phyloP scores from a whole-genome alignment of 1,140 invertebrate genomes.

The Calosoma granatense region DNA sequence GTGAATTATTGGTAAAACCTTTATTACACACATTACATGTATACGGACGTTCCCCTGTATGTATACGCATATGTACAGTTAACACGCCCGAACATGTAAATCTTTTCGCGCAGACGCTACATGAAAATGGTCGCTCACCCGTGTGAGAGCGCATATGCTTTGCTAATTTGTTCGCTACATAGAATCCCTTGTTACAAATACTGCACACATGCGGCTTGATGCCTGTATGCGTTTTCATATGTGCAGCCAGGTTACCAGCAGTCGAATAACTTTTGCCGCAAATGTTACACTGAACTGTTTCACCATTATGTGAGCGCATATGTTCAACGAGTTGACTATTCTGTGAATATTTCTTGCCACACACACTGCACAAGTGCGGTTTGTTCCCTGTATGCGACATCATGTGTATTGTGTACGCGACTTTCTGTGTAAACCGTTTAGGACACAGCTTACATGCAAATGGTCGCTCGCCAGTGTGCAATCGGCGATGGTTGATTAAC shows the following conservation, averaged over 20 bases:
- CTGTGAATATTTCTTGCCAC: conserved; percentile 10
- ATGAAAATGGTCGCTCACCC: conserved; percentile 37
- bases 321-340: conserved; percentile 3
- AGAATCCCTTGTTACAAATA: conserved; percentile 29
- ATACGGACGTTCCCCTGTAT: conserved; percentile 40
- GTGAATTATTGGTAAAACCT: conserved; percentile 16
- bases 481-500: conserved; percentile 37
- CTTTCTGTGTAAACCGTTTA: conserved; percentile 8
- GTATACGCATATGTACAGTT: conserved; percentile 36
- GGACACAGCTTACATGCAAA: conserved; percentile 5
- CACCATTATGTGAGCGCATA: background rate
- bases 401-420: conserved; percentile 1
- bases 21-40: conserved; percentile 32
- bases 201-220: conserved; percentile 38
- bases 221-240: conserved; percentile 39
- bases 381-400: conserved; percentile 8
- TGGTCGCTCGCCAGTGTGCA: conserved; percentile 14
- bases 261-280: conserved; percentile 39
- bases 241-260: conserved; percentile 23
- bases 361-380: conserved; percentile 8
- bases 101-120: conserved; percentile 37
- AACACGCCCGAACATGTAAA: conserved; percentile 37
- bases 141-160: conserved; percentile 38
- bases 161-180: conserved; percentile 27
- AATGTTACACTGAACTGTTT: conserved; percentile 30